phyloP scores from a whole-genome alignment of 1,140 invertebrate genomes.

The Papilio polytes region DNA sequence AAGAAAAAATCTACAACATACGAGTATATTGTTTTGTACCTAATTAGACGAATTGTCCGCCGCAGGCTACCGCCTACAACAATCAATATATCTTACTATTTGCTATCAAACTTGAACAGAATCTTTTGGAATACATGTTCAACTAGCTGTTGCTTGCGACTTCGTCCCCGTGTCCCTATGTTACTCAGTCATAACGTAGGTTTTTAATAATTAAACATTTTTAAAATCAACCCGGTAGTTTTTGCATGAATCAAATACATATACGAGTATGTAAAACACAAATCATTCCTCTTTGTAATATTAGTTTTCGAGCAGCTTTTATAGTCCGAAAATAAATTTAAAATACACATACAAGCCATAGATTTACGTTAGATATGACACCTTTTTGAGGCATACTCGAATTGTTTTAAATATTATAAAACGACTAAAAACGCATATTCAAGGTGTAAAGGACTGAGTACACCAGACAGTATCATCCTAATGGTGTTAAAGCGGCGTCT shows the following conservation, averaged over 20 bases:
- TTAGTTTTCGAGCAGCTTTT: too few species aligned
- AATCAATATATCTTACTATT: slow-evolving; percentile 12
- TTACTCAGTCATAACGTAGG: too few species aligned
- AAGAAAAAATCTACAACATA: background rate
- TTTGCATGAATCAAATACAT: too few species aligned
- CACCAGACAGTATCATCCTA: slow-evolving; percentile 2
- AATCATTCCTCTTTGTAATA: too few species aligned
- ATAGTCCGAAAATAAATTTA: too few species aligned
- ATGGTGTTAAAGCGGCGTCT: background rate
- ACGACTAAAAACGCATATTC: background rate
- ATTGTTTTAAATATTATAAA: background rate
- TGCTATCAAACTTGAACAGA: background rate
- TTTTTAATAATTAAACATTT: too few species aligned
- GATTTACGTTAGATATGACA: too few species aligned
- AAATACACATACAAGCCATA: too few species aligned
- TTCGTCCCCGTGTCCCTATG: too few species aligned
- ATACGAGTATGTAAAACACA: too few species aligned
- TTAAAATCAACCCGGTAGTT: too few species aligned
- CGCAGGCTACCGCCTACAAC: background rate
- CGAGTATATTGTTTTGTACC: background rate
- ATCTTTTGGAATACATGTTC: background rate
- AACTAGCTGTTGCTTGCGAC: too few species aligned
- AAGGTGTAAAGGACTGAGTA: background rate
- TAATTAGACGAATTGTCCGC: background rate
- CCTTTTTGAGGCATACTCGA: background rate